Evolutionary conservation across 2,888 invertebrate genomes (phyloP), one percentile per base, ranked within the genome.

Genomic region (Thyatira batis): DNA sequence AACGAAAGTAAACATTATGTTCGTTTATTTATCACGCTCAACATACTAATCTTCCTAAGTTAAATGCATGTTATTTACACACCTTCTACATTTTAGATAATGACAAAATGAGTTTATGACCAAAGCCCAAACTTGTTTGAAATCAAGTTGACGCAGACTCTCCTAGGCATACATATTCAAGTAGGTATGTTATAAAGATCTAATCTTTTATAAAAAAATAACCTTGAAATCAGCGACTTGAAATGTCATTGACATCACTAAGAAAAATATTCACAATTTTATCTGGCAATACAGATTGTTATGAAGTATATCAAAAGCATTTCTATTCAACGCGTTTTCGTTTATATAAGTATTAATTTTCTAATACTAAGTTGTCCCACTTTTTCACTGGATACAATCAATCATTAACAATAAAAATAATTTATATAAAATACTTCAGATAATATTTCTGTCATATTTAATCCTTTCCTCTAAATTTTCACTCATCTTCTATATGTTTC

Each of bases 401-500:
- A 83, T 84, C 70, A 76, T 84, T 83, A 85, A 85, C 82, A 83
- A 85, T 89, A 87, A 90, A 82, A 87, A 84, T 82, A 84, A 89
- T 86, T 85, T 88, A 82, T 87, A 89, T 84, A 88, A 87, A 89
- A 87, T 85, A 89, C 81, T 79, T 82, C 80, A 82, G 83, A 82
- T 80, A 83, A 80, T 78, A 77, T 81, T 72, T 84, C 78, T 80
- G 80, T 75, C 71, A 73, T 75, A 78, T 80, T 83, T 69, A 76
- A 80, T 78, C 78, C 79, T 83, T 73, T 59, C 74, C 74, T 74
- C 75, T 82, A 81, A 81, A 84, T 80, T 87, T 85, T 84, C 80
- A 87, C 78, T 84, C 94, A 95, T 95, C 95, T 95, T 95, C 95
- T 95, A 95, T 94, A 95, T 94, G 95, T 95, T 95, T 95, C 95